A percentile compares a stretch with the other conserved stretches of the same genome.
Evolutionary conservation across 2,797 vertebrate genomes (phyloP).

Genomic region (Lagocephalus sceleratus): DNA sequence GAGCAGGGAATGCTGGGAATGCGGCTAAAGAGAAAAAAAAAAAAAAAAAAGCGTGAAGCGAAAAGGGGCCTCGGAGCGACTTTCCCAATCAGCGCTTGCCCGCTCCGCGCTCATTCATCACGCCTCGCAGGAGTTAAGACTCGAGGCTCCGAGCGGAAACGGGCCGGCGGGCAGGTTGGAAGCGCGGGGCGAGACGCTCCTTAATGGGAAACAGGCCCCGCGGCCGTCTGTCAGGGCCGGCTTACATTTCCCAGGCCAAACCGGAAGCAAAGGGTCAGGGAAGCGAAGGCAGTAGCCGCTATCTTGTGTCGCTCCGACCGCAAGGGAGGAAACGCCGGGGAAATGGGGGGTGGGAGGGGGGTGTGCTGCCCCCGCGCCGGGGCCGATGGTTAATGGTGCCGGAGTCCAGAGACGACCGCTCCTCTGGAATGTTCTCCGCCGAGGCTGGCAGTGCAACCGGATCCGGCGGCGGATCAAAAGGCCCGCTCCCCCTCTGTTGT

Average conservation of each 20-base stretch:
- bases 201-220: conserved; percentile 70
- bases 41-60: no score
- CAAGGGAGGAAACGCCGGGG: conserved; percentile 68
- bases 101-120: conserved; percentile 24
- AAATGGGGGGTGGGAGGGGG: no score
- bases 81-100: conserved; percentile 20
- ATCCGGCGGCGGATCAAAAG: conserved; percentile 69
- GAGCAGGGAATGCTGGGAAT: conserved; percentile 23
- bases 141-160: conserved; percentile 21
- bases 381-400: conserved; percentile 63
- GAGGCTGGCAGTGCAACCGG: conserved; percentile 32
- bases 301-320: conserved; percentile 66
- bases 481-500: conserved; percentile 39
- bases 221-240: conserved; percentile 62
- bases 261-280: conserved; percentile 68
- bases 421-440: conserved; percentile 57
- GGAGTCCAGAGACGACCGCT: conserved; percentile 59
- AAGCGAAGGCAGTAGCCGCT: conserved; percentile 65
- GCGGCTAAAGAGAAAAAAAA: conserved; percentile 6
- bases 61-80: conserved; percentile 2
- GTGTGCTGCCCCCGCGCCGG: no score
- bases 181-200: conserved; percentile 27
- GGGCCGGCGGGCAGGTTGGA: conserved; percentile 36
- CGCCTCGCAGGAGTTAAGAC: conserved; percentile 9
- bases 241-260: conserved; percentile 78